Percentiles rank a stretch among this genome's conserved stretches.
Evolutionary conservation across 1,140 invertebrate species (phyloP).

Genomic region (Intoshia linei): DNA sequence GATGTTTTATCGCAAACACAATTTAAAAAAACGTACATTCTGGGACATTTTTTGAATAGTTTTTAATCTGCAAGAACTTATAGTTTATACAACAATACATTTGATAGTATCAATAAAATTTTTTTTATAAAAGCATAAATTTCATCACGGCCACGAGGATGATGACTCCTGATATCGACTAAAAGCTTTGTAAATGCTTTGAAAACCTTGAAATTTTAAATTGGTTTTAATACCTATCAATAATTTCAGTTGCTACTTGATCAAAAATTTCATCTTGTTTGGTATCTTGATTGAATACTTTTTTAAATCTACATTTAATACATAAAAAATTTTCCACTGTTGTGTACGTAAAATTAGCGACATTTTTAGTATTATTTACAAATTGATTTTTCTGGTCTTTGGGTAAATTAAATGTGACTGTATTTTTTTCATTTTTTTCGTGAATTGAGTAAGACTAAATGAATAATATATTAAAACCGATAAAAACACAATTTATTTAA

Average conservation of each 20-base stretch:
- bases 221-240: constrained; percentile 16
- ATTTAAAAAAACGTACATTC: too few relatives aligned
- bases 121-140: not conserved
- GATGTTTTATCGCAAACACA: too few relatives aligned
- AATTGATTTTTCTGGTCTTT: too few relatives aligned
- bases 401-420: not conserved
- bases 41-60: too few relatives aligned
- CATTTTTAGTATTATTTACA: too few relatives aligned
- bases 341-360: not conserved
- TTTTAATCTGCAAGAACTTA: not conserved
- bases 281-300: constrained; percentile 16
- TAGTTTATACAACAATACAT: not conserved
- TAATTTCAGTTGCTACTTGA: constrained; percentile 17
- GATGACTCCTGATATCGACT: not conserved
- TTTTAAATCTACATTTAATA: constrained; percentile 14
- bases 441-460: not conserved
- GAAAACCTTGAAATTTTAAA: not conserved
- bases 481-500: too few relatives aligned
- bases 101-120: not conserved
- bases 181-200: not conserved
- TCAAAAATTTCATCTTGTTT: constrained; percentile 22
- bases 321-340: not conserved
- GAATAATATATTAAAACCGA: not conserved
- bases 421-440: not conserved
- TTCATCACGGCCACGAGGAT: too few relatives aligned